A percentile compares a stretch with the other conserved stretches of the same genome.
Evolutionary conservation across 2,888 invertebrate genomes (phyloP).

Genomic region (Nowickia ferox): DNA sequence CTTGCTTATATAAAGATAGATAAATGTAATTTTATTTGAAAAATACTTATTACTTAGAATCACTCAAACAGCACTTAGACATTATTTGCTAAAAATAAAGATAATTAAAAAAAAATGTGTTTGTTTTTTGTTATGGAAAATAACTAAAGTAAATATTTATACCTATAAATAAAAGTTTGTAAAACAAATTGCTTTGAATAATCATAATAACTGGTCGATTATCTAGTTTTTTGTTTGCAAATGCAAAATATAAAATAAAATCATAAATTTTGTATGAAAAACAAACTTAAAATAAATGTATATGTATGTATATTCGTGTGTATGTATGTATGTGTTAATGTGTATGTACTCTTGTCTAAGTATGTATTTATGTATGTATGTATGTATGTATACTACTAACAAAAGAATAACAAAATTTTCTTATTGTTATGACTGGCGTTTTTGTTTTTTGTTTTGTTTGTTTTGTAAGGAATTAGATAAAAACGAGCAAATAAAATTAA

Average conservation of each 20-base stretch:
- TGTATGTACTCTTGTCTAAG: constrained; percentile 8
- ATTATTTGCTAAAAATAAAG: constrained; percentile 64
- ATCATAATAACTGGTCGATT: constrained; percentile 47
- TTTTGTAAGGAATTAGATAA: constrained; percentile 51
- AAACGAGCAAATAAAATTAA: constrained; percentile 54
- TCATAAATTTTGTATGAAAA: constrained; percentile 12
- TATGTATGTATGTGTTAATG: constrained; percentile 15
- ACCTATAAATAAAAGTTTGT: constrained; percentile 57
- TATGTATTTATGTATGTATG: constrained; percentile 12
- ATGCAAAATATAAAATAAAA: constrained; percentile 45
- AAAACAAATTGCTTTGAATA: constrained; percentile 66
- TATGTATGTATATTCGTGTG: constrained; percentile 9
- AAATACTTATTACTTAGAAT: constrained; percentile 71
- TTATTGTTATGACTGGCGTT: constrained; percentile 69
- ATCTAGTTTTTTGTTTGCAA: constrained; percentile 46
- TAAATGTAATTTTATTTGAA: constrained; percentile 62
- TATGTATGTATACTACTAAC: constrained; percentile 22
- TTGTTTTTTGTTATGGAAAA: constrained; percentile 40
- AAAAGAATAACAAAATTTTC: constrained; percentile 48
- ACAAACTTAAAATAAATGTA: constrained; percentile 31
- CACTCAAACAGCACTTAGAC: constrained; percentile 71
- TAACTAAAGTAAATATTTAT: constrained; percentile 56
- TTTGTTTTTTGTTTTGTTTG: not conserved
- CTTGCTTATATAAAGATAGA: constrained; percentile 55
- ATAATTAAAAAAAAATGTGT: constrained; percentile 63